Percentiles rank a stretch among this genome's conserved stretches.
These are phyloP conservation scores for Siniperca knerii DNA, from an alignment of 2,113 vertebrate genomes.

Conservation along the genomic window DNA sequence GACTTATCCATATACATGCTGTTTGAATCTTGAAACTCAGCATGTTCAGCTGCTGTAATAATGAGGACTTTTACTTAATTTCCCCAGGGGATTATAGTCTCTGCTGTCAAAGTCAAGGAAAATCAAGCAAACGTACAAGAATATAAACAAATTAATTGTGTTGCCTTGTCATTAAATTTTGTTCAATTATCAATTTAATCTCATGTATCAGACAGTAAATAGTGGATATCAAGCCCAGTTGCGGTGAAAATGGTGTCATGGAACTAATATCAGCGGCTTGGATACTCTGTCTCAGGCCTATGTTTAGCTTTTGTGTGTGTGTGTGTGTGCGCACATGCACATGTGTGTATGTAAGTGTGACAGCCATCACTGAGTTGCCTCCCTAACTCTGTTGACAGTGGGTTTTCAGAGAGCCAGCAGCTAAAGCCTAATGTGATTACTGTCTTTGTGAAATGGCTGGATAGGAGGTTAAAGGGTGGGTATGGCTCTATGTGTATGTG, in stretches of 20 bases:
- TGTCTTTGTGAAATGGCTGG: slow-evolving; percentile 74
- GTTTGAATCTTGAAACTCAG: slow-evolving; percentile 54
- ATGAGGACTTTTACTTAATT: slow-evolving; percentile 67
- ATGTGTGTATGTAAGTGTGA: slow-evolving; percentile 52
- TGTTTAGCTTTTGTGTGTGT: slow-evolving; percentile 54
- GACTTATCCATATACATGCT: slow-evolving; percentile 27
- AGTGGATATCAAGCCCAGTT: slow-evolving; percentile 35
- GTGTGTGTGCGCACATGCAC: slow-evolving; percentile 16
- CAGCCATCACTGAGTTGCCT: slow-evolving; percentile 64
- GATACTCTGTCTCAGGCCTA: slow-evolving; percentile 41
- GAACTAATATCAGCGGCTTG: slow-evolving; percentile 50
- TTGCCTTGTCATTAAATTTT: slow-evolving; percentile 62
- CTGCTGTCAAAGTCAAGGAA: slow-evolving; percentile 57
- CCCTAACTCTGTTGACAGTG: slow-evolving; percentile 68
- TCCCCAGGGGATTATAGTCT: slow-evolving; percentile 60
- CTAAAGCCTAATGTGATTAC: slow-evolving; percentile 80
- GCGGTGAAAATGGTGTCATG: slow-evolving; percentile 45
- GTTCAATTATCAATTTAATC: slow-evolving; percentile 60
- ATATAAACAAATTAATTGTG: slow-evolving; percentile 51
- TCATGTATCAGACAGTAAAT: slow-evolving; percentile 49
- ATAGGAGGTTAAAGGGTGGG: slow-evolving; percentile 66
- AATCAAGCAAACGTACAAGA: slow-evolving; percentile 44
- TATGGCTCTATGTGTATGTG: slow-evolving; percentile 28
- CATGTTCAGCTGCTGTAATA: slow-evolving; percentile 62
- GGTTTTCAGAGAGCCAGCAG: slow-evolving; percentile 71